These are phyloP conservation scores for Alfaro cultratus DNA, from an alignment of 2,797 vertebrate species.

Conservation along the genomic window DNA sequence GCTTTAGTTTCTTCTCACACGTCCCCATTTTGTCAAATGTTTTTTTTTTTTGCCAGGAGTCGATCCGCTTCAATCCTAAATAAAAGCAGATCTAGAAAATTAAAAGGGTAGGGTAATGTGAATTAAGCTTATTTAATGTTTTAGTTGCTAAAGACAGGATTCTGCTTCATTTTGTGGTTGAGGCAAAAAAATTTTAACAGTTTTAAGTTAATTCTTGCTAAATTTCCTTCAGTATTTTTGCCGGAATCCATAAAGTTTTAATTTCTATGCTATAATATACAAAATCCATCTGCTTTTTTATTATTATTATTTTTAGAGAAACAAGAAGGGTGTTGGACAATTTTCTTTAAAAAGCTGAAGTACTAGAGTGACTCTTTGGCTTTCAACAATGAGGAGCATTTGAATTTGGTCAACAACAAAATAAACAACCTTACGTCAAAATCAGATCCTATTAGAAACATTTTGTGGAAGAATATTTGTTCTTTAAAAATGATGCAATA, in stretches of 20 bases:
- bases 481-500: neutral
- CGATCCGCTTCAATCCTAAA: slow-evolving; percentile 34
- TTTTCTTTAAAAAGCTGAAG: slow-evolving; percentile 16
- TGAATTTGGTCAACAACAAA: neutral
- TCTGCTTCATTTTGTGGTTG: slow-evolving; percentile 50
- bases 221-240: slow-evolving; percentile 8
- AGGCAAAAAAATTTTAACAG: slow-evolving; percentile 9
- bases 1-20: slow-evolving; percentile 43
- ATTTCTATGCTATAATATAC: slow-evolving; percentile 29
- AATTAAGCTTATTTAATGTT: slow-evolving; percentile 32
- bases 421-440: neutral
- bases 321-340: slow-evolving; percentile 5
- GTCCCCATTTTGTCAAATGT: slow-evolving; percentile 2
- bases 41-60: slow-evolving; percentile 29
- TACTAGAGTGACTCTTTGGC: neutral
- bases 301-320: neutral
- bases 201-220: slow-evolving; percentile 14
- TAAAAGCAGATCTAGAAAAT: slow-evolving; percentile 28
- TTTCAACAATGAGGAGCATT: neutral
- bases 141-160: slow-evolving; percentile 14
- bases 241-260: slow-evolving; percentile 12
- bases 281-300: slow-evolving; percentile 22
- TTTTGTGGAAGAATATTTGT: neutral
- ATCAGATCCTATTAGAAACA: slow-evolving; percentile 9
- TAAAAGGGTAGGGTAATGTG: slow-evolving; percentile 12